These are phyloP conservation scores for Megalurothrips usitatus DNA, from an alignment of 2,888 invertebrate genomes.

Conservation along the genomic window DNA sequence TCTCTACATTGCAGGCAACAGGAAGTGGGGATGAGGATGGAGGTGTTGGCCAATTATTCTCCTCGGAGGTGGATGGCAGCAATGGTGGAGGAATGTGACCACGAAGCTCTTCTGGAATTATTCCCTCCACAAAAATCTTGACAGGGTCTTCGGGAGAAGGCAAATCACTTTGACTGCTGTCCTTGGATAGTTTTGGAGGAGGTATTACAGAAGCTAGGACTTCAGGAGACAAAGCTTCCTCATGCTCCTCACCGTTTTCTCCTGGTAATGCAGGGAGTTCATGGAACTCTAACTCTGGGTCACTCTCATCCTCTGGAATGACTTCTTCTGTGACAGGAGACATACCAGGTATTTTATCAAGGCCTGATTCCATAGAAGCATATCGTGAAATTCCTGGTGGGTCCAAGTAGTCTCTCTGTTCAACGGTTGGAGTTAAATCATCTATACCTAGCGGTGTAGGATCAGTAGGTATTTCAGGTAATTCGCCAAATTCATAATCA, in stretches of 20 bases:
- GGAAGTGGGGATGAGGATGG: slow-evolving; percentile 50
- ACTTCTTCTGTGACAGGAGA: neutral
- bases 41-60: slow-evolving; percentile 65
- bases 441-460: slow-evolving; percentile 37
- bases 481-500: slow-evolving; percentile 24
- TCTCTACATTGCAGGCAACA: slow-evolving; percentile 1
- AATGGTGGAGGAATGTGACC: slow-evolving; percentile 58
- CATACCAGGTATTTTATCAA: slow-evolving; percentile 14
- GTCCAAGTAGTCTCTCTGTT: neutral
- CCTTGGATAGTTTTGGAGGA: slow-evolving; percentile 21
- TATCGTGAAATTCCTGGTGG: slow-evolving; percentile 4
- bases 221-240: slow-evolving; percentile 34
- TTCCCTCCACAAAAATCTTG: slow-evolving; percentile 5
- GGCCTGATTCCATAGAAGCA: slow-evolving; percentile 8
- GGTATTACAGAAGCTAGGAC: slow-evolving; percentile 35
- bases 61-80: slow-evolving; percentile 59
- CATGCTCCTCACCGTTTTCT: slow-evolving; percentile 25
- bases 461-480: slow-evolving; percentile 35
- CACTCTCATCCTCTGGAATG: slow-evolving; percentile 3
- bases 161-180: slow-evolving; percentile 3
- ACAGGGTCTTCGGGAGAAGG: slow-evolving; percentile 1
- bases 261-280: neutral
- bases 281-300: neutral
- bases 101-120: neutral
- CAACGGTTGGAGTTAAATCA: slow-evolving; percentile 34